A percentile compares a stretch with the other conserved stretches of the same genome.
Conservation (phyloP, 2,113 vertebrate species). For the Vulpes vulpes region DNA sequence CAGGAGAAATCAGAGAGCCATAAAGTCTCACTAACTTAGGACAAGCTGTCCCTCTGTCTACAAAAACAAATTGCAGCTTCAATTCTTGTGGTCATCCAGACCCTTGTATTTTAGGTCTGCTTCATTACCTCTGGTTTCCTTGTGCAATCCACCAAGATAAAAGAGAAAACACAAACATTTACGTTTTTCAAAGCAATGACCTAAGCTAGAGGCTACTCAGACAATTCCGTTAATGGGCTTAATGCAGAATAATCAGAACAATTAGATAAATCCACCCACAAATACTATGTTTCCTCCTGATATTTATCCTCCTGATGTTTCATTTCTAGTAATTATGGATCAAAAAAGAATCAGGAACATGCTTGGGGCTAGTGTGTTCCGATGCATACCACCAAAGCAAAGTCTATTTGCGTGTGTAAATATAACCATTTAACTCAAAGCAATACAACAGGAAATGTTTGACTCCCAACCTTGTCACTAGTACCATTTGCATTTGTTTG, state of each 20-base stretch:
- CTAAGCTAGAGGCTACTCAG: not conserved
- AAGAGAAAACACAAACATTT: not conserved
- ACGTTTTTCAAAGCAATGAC: conserved; percentile 2
- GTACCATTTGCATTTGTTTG: conserved; percentile 33
- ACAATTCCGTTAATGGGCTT: not conserved
- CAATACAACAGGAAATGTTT: not conserved
- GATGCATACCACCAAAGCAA: not conserved
- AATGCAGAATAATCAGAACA: conserved; percentile 47
- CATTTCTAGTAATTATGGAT: not conserved
- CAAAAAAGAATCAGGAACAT: not conserved
- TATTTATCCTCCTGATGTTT: conserved; percentile 1
- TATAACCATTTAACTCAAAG: conserved; percentile 26
- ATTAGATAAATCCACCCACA: conserved; percentile 25
- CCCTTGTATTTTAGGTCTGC: not conserved
- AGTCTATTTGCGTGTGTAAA: not conserved
- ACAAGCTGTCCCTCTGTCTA: not conserved
- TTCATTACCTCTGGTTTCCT: not conserved
- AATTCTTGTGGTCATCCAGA: not conserved
- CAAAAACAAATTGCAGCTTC: not conserved
- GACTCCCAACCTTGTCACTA: conserved; percentile 6
- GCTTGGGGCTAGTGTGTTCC: not conserved
- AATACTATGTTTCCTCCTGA: not conserved
- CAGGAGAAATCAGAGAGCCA: not conserved
- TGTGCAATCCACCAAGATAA: not conserved
- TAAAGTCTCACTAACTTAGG: not conserved